Percentiles rank a stretch among this genome's conserved stretches.
Evolutionary conservation across 2,888 invertebrate species (phyloP).

Genomic region (Agrenia bidenticulata): DNA sequence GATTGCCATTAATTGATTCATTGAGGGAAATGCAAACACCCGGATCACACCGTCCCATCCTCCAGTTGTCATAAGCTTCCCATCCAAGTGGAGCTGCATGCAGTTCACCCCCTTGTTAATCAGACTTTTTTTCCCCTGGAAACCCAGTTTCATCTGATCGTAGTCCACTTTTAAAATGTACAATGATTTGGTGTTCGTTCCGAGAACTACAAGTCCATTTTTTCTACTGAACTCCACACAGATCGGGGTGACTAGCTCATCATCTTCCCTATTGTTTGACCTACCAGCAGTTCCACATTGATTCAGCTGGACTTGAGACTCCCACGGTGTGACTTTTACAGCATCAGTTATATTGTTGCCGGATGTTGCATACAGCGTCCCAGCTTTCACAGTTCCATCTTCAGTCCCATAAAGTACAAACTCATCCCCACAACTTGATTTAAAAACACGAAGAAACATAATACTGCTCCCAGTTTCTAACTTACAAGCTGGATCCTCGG

Average conservation of each 20-base stretch:
- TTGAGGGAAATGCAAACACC: neutral
- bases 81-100: neutral
- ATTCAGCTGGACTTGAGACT: neutral
- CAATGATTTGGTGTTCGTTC: neutral
- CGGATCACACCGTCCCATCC: slow-evolving; percentile 10
- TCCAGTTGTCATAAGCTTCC: neutral
- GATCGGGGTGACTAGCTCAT: slow-evolving; percentile 4
- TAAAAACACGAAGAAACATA: neutral
- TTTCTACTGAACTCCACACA: neutral
- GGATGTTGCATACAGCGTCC: too few relatives aligned
- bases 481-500: too few relatives aligned
- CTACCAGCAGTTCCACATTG: neutral
- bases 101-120: neutral
- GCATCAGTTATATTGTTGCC: neutral
- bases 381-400: too few relatives aligned
- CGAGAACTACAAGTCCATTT: neutral
- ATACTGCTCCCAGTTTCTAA: neutral
- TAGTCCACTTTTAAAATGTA: neutral
- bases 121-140: neutral
- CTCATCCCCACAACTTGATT: neutral
- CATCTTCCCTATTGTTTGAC: neutral
- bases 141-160: neutral
- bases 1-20: neutral
- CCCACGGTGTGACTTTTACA: neutral
- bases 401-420: slow-evolving; percentile 4